Percentiles rank a stretch among this genome's conserved stretches.
These are phyloP conservation scores for Phengaris arion DNA, from an alignment of 2,888 invertebrate species.

Conservation along the genomic window DNA sequence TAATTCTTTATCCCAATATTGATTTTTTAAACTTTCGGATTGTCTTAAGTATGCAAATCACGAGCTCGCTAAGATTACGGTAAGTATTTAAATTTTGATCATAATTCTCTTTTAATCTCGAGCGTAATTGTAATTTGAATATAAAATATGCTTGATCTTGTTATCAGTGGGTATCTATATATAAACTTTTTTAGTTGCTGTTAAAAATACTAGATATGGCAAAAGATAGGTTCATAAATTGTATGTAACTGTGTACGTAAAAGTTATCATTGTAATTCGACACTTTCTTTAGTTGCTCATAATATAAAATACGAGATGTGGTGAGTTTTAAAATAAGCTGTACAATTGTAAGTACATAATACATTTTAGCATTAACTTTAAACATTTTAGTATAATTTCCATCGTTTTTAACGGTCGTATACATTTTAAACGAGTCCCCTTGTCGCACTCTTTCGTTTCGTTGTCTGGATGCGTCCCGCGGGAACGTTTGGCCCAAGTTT, in stretches of 20 bases:
- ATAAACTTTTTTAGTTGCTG: too few relatives aligned
- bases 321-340: background rate
- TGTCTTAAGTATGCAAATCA: conserved; percentile 14
- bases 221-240: too few relatives aligned
- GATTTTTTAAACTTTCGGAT: conserved; percentile 10
- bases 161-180: too few relatives aligned
- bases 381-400: conserved; percentile 11
- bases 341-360: background rate
- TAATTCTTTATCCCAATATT: conserved; percentile 9
- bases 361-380: background rate
- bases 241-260: too few relatives aligned
- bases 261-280: too few relatives aligned
- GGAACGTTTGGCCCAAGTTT: conserved; percentile 37
- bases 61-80: background rate
- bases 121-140: background rate
- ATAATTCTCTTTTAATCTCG: conserved; percentile 15
- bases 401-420: conserved; percentile 18
- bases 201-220: too few relatives aligned
- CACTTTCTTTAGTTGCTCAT: too few relatives aligned
- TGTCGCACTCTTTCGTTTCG: conserved; percentile 35
- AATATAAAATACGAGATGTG: background rate
- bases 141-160: too few relatives aligned
- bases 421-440: conserved; percentile 36
- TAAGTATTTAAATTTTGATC: conserved; percentile 13
- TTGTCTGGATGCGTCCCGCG: conserved; percentile 39